Base-by-base conservation (phyloP, 2,113 vertebrate genomes). In the Pandion haliaetus region DNA sequence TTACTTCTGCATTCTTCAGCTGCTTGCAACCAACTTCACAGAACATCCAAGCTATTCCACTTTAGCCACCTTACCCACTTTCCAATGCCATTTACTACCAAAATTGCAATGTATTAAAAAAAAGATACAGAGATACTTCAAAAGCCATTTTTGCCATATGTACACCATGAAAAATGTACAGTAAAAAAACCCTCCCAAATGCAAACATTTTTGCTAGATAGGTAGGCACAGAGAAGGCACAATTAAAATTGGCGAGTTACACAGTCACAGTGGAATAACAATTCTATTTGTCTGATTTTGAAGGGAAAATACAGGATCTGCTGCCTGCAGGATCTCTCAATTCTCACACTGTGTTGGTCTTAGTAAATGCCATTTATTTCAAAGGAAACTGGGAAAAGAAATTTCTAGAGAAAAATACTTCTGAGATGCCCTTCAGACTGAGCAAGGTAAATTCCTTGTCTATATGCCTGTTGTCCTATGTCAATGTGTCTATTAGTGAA, bases 341-440 rank as follows among this genome's bases (percentile, higher is more conserved):
- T 79, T 55, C 9, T 91, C 20, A 0, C 81, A 99, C 99, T 2
- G 97, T 96, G 69, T 36, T 99, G 96, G 98, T 99, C 90, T 96
- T 99, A 82, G 99, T 99, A 90, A 99, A 99, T 17, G 99, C 99
- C 50, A 98, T 99, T 92, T 99, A 99, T 94, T 99, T 99, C 95
- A 99, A 99, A 97, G 99, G 99, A 79, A 98, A 94, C 23, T 99
- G 99, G 99, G 96, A 95, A 87, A 95, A 98, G 40, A 96, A 80
- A 57, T 99, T 99, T 94, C 36, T 96, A 45, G 95, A 80, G 34
- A 78, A 98, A 77, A 85, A 98, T 31, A 99, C 99, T 96, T 91
- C 98, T 98, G 94, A 99, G 98, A 82, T 8, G 96, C 95, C 98
- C 29, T 99, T 99, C 91, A 98, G 98, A 97, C 32, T 99, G 82